These are phyloP conservation scores for Axinella damicornis DNA, from an alignment of 37 sponge, comb jelly and placozoan genomes.

Conservation along the genomic window DNA sequence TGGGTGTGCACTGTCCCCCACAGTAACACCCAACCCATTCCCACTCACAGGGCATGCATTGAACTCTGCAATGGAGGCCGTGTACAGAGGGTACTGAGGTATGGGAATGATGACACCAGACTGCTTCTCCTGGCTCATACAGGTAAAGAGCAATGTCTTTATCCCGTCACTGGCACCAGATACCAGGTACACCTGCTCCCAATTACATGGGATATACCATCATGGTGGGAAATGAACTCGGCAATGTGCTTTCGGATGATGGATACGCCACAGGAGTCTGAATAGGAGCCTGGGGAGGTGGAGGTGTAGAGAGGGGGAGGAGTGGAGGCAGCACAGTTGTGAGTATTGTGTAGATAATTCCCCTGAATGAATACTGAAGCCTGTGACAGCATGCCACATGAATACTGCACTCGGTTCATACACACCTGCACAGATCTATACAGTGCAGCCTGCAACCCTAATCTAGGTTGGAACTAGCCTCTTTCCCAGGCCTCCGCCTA, in stretches of 20 bases:
- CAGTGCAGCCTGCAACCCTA: no score
- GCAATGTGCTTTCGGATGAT: constrained; percentile 82
- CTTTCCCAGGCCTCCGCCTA: no score
- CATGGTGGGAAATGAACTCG: constrained; percentile 82
- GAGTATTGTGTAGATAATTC: no score
- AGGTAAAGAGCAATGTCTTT: constrained; percentile 54
- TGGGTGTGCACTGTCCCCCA: no score
- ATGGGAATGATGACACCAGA: constrained; percentile 91
- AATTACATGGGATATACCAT: constrained; percentile 71
- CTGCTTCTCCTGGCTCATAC: neutral
- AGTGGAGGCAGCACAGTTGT: no score
- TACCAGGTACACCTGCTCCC: constrained; percentile 70
- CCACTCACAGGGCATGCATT: constrained; percentile 46
- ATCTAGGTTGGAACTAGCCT: no score
- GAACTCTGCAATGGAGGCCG: constrained; percentile 79
- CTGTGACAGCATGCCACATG: no score
- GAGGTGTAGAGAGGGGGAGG: neutral
- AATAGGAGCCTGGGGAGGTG: constrained; percentile 82
- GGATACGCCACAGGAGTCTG: constrained; percentile 83
- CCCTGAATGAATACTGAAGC: no score
- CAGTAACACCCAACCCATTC: no score
- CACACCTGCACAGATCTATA: no score
- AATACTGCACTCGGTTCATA: no score
- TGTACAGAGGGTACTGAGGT: constrained; percentile 98
- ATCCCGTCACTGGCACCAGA: constrained; percentile 95